phyloP scores from a whole-genome alignment of 2,797 vertebrate genomes.

The Scleropages formosus region DNA sequence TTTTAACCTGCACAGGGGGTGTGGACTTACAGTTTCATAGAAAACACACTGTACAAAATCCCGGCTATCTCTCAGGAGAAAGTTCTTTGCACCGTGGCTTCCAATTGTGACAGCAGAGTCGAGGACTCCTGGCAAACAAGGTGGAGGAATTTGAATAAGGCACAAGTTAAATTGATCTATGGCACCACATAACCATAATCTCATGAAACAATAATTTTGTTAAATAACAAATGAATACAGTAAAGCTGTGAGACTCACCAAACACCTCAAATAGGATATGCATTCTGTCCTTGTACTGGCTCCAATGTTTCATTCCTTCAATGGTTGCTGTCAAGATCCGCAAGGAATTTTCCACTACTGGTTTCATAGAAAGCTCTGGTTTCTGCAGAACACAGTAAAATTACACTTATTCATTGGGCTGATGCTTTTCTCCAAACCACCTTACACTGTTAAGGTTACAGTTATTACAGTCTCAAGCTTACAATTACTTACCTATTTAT shows the following conservation, averaged over 20 bases:
- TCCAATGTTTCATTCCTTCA: slow-evolving; percentile 89
- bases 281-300: slow-evolving; percentile 75
- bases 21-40: slow-evolving; percentile 88
- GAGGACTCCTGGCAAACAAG: slow-evolving; percentile 66
- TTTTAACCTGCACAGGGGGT: slow-evolving; percentile 45
- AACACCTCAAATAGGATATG: slow-evolving; percentile 85
- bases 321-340: slow-evolving; percentile 85
- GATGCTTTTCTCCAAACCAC: too few species aligned
- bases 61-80: slow-evolving; percentile 87
- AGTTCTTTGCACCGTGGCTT: slow-evolving; percentile 79
- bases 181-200: background rate
- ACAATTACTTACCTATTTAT: too few species aligned
- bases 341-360: slow-evolving; percentile 72
- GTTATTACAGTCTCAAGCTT: too few species aligned
- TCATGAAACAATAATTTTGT: slow-evolving; percentile 2
- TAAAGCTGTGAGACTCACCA: slow-evolving; percentile 64
- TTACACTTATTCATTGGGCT: too few species aligned
- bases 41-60: slow-evolving; percentile 80
- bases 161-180: background rate
- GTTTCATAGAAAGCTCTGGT: slow-evolving; percentile 54
- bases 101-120: slow-evolving; percentile 90
- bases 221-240: slow-evolving; percentile 10
- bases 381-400: slow-evolving; percentile 52
- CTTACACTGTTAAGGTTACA: too few species aligned
- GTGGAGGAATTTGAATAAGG: slow-evolving; percentile 20